Evolutionary conservation across 2,888 invertebrate genomes (phyloP).

Genomic region (Perithous albicinctus): DNA sequence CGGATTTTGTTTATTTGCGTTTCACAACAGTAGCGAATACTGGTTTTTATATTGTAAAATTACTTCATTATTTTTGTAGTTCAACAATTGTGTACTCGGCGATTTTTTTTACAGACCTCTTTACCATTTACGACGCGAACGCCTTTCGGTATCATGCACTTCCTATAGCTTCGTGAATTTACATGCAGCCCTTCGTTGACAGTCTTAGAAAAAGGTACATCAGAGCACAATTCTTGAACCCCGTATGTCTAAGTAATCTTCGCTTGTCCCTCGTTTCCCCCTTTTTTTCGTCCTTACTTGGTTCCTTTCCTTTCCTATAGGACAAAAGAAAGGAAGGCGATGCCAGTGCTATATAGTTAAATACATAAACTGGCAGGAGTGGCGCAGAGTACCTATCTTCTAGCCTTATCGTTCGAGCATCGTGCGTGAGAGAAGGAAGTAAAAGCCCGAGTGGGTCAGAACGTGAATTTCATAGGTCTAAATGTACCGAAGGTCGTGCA

Average conservation of each 20-base stretch:
- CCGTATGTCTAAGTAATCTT: not conserved
- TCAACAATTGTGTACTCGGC: too few relatives aligned
- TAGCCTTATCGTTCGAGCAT: conserved; percentile 28
- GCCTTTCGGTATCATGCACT: not conserved
- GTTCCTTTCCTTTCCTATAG: conserved; percentile 47
- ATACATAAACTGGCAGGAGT: conserved; percentile 10
- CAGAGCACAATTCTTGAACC: not conserved
- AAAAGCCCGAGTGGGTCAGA: conserved; percentile 45
- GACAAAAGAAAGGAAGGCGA: conserved; percentile 56
- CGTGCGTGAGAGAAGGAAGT: conserved; percentile 39
- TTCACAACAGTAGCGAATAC: too few relatives aligned
- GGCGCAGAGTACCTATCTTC: conserved; percentile 24
- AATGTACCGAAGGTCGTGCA: conserved; percentile 1
- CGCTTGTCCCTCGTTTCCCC: conserved; percentile 23
- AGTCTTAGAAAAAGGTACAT: conserved; percentile 7
- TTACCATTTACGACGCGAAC: too few relatives aligned
- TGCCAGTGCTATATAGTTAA: conserved; percentile 32
- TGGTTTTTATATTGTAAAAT: too few relatives aligned
- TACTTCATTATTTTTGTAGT: too few relatives aligned
- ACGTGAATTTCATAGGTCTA: conserved; percentile 37
- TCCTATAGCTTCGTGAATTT: not conserved
- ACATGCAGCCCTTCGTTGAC: not conserved
- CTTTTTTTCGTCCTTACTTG: conserved; percentile 31
- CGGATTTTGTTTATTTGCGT: too few relatives aligned
- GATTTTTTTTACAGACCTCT: too few relatives aligned